Evolutionary conservation across 2,888 invertebrate species (phyloP).

Genomic region (Tetragonula carbonaria): DNA sequence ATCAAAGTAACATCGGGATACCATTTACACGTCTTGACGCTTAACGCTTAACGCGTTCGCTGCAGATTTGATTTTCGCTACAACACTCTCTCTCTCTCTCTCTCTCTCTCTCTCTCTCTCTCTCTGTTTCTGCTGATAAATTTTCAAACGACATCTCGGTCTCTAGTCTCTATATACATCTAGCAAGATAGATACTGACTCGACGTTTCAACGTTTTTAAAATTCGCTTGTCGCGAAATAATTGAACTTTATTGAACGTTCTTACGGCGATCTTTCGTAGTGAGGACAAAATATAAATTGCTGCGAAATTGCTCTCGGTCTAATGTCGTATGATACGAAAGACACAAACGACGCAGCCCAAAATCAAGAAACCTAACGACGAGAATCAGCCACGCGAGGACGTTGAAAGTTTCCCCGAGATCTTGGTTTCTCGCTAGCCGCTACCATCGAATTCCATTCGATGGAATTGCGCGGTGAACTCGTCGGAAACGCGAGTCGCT

Average conservation of each 20-base stretch:
- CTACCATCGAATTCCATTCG: constrained; percentile 30
- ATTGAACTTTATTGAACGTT: too few relatives aligned
- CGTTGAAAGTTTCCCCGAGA: neutral
- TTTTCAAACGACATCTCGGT: too few relatives aligned
- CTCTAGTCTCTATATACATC: too few relatives aligned
- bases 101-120: too few relatives aligned
- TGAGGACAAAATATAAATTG: too few relatives aligned
- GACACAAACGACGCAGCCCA: neutral
- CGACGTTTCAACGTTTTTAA: too few relatives aligned
- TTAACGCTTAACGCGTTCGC: neutral
- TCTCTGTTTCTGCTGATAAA: too few relatives aligned
- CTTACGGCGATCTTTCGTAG: too few relatives aligned
- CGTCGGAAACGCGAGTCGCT: constrained; percentile 31
- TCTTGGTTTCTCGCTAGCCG: constrained; percentile 6
- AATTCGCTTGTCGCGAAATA: too few relatives aligned
- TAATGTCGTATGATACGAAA: too few relatives aligned
- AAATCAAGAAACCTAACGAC: neutral
- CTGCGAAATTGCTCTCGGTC: too few relatives aligned
- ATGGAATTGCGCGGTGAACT: constrained; percentile 27
- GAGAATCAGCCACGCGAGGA: neutral
- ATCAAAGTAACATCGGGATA: constrained; percentile 1
- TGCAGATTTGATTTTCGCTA: neutral
- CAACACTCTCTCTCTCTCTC: neutral
- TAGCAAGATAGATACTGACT: too few relatives aligned
- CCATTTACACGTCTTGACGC: neutral